Evolutionary conservation across 2,797 vertebrate genomes (phyloP).

Genomic region (Cryptoprocta ferox): DNA sequence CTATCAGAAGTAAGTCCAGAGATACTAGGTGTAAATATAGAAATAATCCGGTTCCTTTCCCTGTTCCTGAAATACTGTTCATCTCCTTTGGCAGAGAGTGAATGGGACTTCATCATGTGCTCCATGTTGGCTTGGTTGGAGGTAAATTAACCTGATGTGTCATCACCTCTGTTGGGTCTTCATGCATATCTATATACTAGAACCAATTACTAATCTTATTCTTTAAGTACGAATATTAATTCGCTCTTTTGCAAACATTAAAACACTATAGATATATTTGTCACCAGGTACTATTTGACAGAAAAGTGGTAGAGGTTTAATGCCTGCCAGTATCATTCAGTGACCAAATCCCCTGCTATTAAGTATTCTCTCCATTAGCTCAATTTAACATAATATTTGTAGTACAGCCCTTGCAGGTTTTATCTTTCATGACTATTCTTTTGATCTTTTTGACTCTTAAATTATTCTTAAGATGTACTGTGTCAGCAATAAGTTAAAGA

Average conservation of each 20-base stretch:
- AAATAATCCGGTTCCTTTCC: conserved; percentile 94
- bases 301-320: neutral
- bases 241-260: neutral
- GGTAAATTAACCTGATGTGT: conserved; percentile 84
- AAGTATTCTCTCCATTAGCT: neutral
- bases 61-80: conserved; percentile 89
- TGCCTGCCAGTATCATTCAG: neutral
- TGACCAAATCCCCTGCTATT: neutral
- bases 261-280: neutral
- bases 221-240: neutral
- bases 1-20: conserved; percentile 89
- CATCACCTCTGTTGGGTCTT: neutral
- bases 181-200: neutral
- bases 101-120: conserved; percentile 98
- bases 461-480: neutral
- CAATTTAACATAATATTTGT: neutral
- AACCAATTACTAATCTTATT: neutral
- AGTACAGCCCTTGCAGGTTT: neutral
- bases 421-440: neutral
- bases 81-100: conserved; percentile 86
- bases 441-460: neutral
- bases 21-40: conserved; percentile 93
- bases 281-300: neutral
- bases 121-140: conserved; percentile 97
- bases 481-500: neutral